Conservation (phyloP, 2,113 vertebrate species). For the Ginglymostoma cirratum region DNA sequence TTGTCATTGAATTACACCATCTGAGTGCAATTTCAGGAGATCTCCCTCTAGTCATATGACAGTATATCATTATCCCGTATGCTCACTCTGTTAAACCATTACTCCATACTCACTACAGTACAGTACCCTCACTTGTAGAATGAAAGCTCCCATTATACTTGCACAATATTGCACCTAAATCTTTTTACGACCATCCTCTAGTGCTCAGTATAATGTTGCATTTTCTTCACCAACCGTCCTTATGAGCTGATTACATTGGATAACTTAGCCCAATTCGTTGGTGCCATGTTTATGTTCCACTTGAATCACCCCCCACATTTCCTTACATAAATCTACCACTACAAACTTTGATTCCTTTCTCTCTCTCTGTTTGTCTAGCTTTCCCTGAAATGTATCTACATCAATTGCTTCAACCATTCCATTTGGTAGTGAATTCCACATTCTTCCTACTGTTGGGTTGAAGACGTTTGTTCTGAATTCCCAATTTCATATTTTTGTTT, state of each 20-base stretch:
- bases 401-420: not conserved
- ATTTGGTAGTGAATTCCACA: not conserved
- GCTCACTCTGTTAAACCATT: too few relatives aligned
- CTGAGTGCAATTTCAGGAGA: too few relatives aligned
- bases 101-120: not conserved
- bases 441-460: not conserved
- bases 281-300: not conserved
- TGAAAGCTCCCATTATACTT: not conserved
- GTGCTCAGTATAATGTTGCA: not conserved
- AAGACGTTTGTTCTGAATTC: not conserved
- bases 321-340: not conserved
- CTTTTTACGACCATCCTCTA: not conserved
- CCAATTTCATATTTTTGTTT: not conserved
- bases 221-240: not conserved
- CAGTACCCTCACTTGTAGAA: not conserved
- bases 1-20: too few relatives aligned
- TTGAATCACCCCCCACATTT: not conserved
- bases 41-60: too few relatives aligned
- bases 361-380: not conserved
- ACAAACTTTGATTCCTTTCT: not conserved
- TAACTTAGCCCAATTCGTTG: not conserved
- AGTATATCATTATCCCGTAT: too few relatives aligned
- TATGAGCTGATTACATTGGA: not conserved
- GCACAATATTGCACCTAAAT: not conserved
- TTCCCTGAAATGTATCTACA: not conserved